These are phyloP conservation scores for Linnaemya vulpina DNA, from an alignment of 2,888 invertebrate genomes.

Conservation along the genomic window DNA sequence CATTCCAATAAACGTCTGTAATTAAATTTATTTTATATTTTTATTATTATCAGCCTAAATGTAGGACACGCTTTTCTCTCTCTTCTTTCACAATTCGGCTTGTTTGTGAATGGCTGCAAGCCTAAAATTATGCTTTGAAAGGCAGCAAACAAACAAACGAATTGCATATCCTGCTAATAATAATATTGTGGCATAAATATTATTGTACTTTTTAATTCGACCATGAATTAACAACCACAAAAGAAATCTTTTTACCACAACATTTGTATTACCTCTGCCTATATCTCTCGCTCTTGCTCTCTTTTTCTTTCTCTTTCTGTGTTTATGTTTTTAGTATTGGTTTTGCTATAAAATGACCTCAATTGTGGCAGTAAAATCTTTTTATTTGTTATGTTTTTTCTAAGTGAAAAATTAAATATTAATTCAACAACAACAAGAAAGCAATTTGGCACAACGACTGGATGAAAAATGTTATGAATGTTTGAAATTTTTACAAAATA, in stretches of 20 bases:
- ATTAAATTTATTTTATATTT: neutral
- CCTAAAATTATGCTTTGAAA: conserved; percentile 14
- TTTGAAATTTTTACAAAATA: neutral
- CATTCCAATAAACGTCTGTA: neutral
- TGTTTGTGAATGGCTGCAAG: neutral
- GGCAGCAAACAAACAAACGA: neutral
- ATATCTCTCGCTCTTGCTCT: neutral
- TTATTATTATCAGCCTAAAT: neutral
- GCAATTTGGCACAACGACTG: neutral
- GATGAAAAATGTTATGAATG: conserved; percentile 1
- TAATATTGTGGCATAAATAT: conserved; percentile 43
- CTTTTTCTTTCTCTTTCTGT: neutral
- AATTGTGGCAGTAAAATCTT: conserved; percentile 21
- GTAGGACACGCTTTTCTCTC: neutral
- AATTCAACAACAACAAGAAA: conserved; percentile 5
- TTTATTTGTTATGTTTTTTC: neutral
- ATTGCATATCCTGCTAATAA: conserved; percentile 15
- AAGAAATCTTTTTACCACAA: conserved; percentile 25
- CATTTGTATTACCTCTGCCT: neutral
- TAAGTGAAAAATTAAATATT: conserved; percentile 41
- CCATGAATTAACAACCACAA: conserved; percentile 45
- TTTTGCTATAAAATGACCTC: conserved; percentile 16
- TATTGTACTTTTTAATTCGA: conserved; percentile 49
- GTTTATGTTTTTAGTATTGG: neutral
- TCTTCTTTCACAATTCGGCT: neutral